Percentiles rank a stretch among this genome's conserved stretches.
phyloP scores from a whole-genome alignment of 1,140 invertebrate genomes.

The Chironomus striatipennis region DNA sequence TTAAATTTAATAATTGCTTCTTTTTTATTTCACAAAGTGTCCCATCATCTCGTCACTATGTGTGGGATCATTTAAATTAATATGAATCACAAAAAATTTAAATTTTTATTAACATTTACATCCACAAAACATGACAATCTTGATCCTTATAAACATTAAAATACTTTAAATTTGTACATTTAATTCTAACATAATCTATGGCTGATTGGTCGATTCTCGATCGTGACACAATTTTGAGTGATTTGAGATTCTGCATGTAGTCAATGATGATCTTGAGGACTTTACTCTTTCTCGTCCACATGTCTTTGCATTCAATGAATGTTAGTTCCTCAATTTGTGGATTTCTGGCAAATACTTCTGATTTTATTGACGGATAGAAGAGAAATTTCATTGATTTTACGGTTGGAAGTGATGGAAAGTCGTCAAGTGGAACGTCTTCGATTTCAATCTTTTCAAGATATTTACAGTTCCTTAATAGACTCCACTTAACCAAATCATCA shows the following conservation, averaged over 20 bases:
- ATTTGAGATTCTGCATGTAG: neutral
- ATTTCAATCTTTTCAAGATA: neutral
- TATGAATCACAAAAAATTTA: no score
- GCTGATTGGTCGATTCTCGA: neutral
- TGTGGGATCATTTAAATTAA: no score
- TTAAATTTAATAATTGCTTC: no score
- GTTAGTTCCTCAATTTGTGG: neutral
- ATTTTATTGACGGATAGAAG: neutral
- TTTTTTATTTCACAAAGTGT: no score
- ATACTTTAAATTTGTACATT: conserved; percentile 9
- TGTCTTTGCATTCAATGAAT: neutral
- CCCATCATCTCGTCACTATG: no score
- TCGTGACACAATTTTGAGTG: neutral
- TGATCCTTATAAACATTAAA: neutral
- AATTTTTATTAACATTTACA: no score
- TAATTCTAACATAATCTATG: neutral
- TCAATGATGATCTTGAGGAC: neutral
- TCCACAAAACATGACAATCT: neutral
- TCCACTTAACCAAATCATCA: neutral
- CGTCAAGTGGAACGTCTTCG: neutral
- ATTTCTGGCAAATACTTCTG: neutral
- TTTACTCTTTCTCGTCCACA: neutral
- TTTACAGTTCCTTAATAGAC: neutral
- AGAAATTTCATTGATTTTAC: neutral
- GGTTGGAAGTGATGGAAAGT: neutral